phyloP scores from a whole-genome alignment of 1,140 invertebrate genomes.

The Ips nitidus region DNA sequence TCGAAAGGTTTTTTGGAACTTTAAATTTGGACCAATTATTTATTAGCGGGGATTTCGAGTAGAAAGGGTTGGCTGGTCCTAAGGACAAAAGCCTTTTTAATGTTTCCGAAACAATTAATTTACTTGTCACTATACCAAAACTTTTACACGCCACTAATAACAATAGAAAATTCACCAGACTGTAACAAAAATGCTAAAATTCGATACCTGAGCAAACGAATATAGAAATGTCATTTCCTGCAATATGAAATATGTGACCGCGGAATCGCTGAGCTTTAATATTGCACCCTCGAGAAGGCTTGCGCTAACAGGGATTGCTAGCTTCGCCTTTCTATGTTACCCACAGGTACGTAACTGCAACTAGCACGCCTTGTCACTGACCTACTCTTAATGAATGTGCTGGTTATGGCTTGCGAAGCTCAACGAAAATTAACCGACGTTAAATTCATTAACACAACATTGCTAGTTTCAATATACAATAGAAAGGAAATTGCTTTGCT shows the following conservation, averaged over 20 bases:
- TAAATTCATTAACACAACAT: too few species aligned
- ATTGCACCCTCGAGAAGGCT: neutral
- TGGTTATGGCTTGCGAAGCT: neutral
- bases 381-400: neutral
- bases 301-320: slow-evolving; percentile 5
- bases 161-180: neutral
- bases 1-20: too few species aligned
- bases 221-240: neutral
- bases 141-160: too few species aligned
- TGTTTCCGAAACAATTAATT: too few species aligned
- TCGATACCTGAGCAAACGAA: slow-evolving; percentile 3
- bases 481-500: too few species aligned
- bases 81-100: too few species aligned
- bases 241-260: neutral
- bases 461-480: too few species aligned
- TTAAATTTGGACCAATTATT: too few species aligned
- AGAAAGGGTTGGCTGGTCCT: too few species aligned
- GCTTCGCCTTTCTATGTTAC: neutral
- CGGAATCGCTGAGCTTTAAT: slow-evolving; percentile 2
- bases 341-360: slow-evolving; percentile 1
- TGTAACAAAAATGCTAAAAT: neutral
- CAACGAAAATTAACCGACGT: too few species aligned
- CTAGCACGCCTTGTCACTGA: slow-evolving; percentile 2
- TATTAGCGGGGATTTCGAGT: too few species aligned
- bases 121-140: too few species aligned